Percentiles rank a stretch among this genome's conserved stretches.
Evolutionary conservation across 2,113 vertebrate species (phyloP).

Genomic region (Charina bottae): DNA sequence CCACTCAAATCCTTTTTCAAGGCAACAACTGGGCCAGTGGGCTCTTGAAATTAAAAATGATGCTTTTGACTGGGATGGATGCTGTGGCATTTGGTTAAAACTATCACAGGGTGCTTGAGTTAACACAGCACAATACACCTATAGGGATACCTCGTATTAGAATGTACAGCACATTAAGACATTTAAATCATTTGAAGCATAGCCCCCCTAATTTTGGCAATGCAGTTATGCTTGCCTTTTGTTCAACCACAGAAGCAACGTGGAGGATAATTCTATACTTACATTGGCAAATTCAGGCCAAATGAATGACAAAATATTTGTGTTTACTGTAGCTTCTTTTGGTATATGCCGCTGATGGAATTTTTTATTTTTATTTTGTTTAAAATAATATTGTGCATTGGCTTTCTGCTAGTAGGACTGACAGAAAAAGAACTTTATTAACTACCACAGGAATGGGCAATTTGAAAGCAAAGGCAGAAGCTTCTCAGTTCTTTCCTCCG

Average conservation of each 20-base stretch:
- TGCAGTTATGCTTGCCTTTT: slow-evolving; percentile 26
- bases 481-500: background rate
- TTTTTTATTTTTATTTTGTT: background rate
- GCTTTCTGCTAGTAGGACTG: background rate
- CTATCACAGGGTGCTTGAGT: background rate
- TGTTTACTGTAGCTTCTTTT: background rate
- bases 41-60: slow-evolving; percentile 13
- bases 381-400: background rate
- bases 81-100: slow-evolving; percentile 19
- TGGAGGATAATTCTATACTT: slow-evolving; percentile 4
- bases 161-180: background rate
- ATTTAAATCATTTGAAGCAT: slow-evolving; percentile 15
- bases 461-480: background rate
- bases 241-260: slow-evolving; percentile 10
- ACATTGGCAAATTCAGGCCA: background rate
- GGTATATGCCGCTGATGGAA: background rate
- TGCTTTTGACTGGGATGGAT: background rate
- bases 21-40: background rate
- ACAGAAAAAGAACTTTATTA: background rate
- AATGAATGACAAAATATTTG: slow-evolving; percentile 28
- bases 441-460: background rate
- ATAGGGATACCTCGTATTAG: background rate
- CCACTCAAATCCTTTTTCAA: slow-evolving; percentile 12
- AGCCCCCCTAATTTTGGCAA: background rate
- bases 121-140: slow-evolving; percentile 19